phyloP scores from a whole-genome alignment of 2,888 invertebrate genomes.

The Agonopterix subpropinquella region DNA sequence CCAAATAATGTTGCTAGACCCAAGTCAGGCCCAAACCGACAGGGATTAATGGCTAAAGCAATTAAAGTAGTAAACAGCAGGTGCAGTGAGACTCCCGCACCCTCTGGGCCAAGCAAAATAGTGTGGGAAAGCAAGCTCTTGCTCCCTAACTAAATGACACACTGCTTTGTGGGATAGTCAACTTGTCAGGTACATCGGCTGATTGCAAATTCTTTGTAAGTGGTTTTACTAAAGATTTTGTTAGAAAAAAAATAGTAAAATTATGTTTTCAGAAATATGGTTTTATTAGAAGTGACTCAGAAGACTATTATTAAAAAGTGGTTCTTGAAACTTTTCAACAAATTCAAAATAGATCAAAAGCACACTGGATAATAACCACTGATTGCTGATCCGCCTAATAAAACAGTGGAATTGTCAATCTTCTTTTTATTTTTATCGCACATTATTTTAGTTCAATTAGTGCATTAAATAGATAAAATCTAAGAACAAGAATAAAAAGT shows the following conservation, averaged over 20 bases:
- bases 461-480: too few species aligned
- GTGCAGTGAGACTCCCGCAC: conserved; percentile 45
- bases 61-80: conserved; percentile 69
- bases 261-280: not conserved
- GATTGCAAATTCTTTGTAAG: too few species aligned
- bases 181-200: not conserved
- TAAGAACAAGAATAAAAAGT: too few species aligned
- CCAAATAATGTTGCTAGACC: conserved; percentile 13
- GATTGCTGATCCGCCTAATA: too few species aligned
- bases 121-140: conserved; percentile 43
- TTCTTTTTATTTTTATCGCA: too few species aligned
- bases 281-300: too few species aligned
- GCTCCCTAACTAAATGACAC: conserved; percentile 9
- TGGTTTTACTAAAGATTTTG: not conserved
- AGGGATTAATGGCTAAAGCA: conserved; percentile 63
- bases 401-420: too few species aligned
- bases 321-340: too few species aligned
- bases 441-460: too few species aligned
- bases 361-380: too few species aligned
- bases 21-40: conserved; percentile 45
- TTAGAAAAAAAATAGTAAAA: not conserved
- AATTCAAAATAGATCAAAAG: too few species aligned
- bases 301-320: too few species aligned
- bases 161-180: not conserved
- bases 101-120: conserved; percentile 48